phyloP scores from a whole-genome alignment of 2,888 invertebrate genomes.

The Dichetophora obliterata region DNA sequence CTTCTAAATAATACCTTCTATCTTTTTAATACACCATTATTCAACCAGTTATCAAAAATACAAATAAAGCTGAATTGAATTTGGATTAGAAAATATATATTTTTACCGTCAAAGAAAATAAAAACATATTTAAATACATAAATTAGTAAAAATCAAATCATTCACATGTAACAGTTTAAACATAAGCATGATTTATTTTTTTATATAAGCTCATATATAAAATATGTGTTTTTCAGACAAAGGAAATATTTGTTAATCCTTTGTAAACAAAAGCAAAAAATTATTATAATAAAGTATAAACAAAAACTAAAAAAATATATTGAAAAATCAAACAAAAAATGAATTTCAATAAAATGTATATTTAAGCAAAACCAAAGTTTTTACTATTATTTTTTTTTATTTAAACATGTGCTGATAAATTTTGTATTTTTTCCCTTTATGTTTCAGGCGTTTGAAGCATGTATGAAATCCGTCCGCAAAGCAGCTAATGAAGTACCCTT shows the following conservation, averaged over 20 bases:
- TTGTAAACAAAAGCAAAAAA: conserved; percentile 19
- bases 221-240: conserved; percentile 24
- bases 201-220: conserved; percentile 47
- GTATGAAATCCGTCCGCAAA: conserved; percentile 38
- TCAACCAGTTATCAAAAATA: background rate
- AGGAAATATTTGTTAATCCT: conserved; percentile 35
- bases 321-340: conserved; percentile 47
- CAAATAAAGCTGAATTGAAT: background rate
- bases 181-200: conserved; percentile 49
- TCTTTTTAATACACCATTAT: background rate
- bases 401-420: conserved; percentile 38
- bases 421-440: conserved; percentile 44
- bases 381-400: conserved; percentile 32
- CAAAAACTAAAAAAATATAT: conserved; percentile 41
- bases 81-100: conserved; percentile 25
- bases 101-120: background rate
- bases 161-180: conserved; percentile 27
- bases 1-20: no score
- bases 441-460: conserved; percentile 43
- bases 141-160: conserved; percentile 6
- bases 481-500: conserved; percentile 14
- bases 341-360: conserved; percentile 58
- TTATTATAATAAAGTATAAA: background rate
- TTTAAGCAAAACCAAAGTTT: conserved; percentile 54
- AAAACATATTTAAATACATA: background rate